Conservation (phyloP, 1,140 invertebrate genomes). For the roundworm (Caenorhabditis elegans) region DNA sequence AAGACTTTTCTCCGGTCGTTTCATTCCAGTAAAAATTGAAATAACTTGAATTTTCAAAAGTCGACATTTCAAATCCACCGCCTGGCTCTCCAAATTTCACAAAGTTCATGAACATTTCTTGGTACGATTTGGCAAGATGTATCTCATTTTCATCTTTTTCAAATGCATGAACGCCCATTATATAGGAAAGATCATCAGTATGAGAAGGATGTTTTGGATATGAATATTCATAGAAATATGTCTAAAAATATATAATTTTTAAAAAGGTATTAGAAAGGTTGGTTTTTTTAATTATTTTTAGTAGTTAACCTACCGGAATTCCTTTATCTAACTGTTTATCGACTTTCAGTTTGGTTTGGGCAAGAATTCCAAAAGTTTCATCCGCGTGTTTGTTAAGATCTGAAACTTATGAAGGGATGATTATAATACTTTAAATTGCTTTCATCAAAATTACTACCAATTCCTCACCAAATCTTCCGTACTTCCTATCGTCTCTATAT, state of each 20-base stretch:
- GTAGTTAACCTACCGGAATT: not conserved
- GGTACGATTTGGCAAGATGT: not conserved
- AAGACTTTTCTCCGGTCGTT: not conserved
- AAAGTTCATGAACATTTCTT: constrained; percentile 14
- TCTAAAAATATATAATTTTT: too few species aligned
- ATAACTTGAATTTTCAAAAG: not conserved
- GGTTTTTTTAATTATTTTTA: not conserved
- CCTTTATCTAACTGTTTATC: not conserved
- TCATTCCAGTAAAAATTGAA: not conserved
- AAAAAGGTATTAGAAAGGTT: too few species aligned
- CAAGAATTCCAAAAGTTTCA: not conserved
- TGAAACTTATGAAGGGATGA: not conserved
- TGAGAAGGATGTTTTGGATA: constrained; percentile 32
- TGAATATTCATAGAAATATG: constrained; percentile 9
- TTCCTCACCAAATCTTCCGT: not conserved
- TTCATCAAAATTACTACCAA: too few species aligned
- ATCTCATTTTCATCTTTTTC: constrained; percentile 37
- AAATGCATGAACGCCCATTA: constrained; percentile 32
- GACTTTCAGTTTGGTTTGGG: not conserved
- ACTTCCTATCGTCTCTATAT: not conserved
- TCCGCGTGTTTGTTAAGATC: not conserved
- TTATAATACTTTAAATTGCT: not conserved
- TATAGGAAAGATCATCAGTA: constrained; percentile 35
- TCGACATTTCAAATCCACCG: not conserved
- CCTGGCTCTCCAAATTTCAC: not conserved